phyloP scores from a whole-genome alignment of 2,797 vertebrate genomes.

The Monodelphis domestica region DNA sequence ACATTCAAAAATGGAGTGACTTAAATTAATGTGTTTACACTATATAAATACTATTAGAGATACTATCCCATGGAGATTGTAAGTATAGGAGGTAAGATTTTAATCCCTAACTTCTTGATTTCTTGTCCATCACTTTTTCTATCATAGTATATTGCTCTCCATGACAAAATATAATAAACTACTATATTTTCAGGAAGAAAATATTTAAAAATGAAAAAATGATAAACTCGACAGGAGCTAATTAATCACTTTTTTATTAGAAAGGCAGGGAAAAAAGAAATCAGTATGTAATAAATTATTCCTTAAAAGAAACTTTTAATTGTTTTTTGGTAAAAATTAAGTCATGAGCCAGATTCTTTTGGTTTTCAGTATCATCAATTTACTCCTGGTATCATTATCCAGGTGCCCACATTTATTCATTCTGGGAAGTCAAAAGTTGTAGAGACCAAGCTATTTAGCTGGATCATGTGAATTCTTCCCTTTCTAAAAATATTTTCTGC shows the following conservation, averaged over 20 bases:
- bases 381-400: background rate
- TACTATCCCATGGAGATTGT: background rate
- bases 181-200: background rate
- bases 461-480: conserved; percentile 33
- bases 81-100: background rate
- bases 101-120: background rate
- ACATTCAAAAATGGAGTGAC: background rate
- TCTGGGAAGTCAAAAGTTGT: background rate
- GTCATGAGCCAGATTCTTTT: background rate
- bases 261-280: background rate
- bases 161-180: background rate
- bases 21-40: background rate
- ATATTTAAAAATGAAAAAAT: background rate
- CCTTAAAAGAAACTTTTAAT: background rate
- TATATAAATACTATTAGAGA: background rate
- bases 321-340: background rate
- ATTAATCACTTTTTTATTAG: background rate
- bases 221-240: background rate
- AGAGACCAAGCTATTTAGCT: conserved; percentile 1
- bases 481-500: conserved; percentile 52
- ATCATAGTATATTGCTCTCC: background rate
- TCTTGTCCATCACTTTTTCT: background rate
- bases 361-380: background rate
- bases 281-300: background rate
- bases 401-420: background rate